Conservation (phyloP, 2,888 invertebrate genomes). For the Camponotus fellah region DNA sequence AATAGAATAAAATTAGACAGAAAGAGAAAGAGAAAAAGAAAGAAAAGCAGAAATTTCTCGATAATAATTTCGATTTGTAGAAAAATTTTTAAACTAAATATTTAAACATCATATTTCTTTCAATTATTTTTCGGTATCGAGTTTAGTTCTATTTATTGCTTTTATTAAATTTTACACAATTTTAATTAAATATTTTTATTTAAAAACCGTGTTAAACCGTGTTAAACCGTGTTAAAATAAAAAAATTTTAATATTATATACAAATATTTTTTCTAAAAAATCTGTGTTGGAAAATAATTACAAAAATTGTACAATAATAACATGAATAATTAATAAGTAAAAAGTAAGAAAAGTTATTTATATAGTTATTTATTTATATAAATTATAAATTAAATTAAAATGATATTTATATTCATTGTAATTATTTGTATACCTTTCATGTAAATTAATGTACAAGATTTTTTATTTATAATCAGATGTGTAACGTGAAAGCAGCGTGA, state of each 20-base stretch:
- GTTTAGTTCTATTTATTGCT: background rate
- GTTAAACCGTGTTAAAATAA: too few relatives aligned
- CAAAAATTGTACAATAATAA: background rate
- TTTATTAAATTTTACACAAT: background rate
- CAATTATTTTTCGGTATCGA: background rate
- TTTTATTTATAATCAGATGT: conserved; percentile 22
- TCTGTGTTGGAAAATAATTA: background rate
- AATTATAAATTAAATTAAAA: conserved; percentile 13
- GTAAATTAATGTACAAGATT: background rate
- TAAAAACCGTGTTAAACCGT: too few relatives aligned
- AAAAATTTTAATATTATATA: too few relatives aligned
- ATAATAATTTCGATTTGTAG: background rate
- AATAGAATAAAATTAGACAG: background rate
- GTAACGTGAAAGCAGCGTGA: background rate
- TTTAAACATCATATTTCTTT: background rate
- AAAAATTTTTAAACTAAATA: background rate
- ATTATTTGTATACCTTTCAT: background rate
- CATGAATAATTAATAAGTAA: background rate
- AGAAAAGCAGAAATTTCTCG: background rate
- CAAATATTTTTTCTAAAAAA: background rate
- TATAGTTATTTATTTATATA: conserved; percentile 2
- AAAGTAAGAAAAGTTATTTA: background rate
- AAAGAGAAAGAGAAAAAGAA: background rate
- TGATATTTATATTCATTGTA: background rate
- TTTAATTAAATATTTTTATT: too few relatives aligned